A percentile compares a stretch with the other conserved stretches of the same genome.
Conservation (phyloP, 2,113 vertebrate species). For the Cyprinodon variegatus region DNA sequence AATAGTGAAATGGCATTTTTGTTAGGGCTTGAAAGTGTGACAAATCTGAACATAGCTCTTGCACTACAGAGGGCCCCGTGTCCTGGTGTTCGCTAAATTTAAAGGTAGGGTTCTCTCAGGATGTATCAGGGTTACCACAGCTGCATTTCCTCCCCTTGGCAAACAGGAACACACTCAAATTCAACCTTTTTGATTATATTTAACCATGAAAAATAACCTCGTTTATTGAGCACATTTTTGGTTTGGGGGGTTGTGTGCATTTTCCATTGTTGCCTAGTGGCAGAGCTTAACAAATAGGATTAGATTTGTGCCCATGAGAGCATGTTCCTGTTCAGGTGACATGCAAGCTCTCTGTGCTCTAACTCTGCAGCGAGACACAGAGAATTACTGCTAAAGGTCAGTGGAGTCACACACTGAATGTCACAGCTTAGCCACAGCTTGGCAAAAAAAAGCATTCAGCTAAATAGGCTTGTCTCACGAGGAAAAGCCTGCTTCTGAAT, state of each 20-base stretch:
- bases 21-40: constrained; percentile 25
- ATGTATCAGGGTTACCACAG: constrained; percentile 4
- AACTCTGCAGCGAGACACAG: constrained; percentile 58
- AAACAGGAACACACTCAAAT: constrained; percentile 17
- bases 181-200: constrained; percentile 51
- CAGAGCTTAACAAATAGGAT: constrained; percentile 77
- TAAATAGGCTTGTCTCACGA: constrained; percentile 71
- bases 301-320: constrained; percentile 66
- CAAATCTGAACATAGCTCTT: constrained; percentile 4
- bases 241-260: constrained; percentile 57
- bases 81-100: constrained; percentile 21
- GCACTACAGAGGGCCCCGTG: constrained; percentile 1
- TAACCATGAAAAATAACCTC: constrained; percentile 59
- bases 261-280: constrained; percentile 66
- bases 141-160: constrained; percentile 17
- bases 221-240: constrained; percentile 55
- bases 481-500: constrained; percentile 57
- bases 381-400: constrained; percentile 79
- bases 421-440: constrained; percentile 75
- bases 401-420: constrained; percentile 73
- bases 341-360: constrained; percentile 35
- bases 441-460: constrained; percentile 63
- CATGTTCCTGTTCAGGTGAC: constrained; percentile 69
- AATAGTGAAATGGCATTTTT: constrained; percentile 5
- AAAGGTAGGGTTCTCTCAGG: constrained; percentile 8